Percentiles rank a stretch among this genome's conserved stretches.
phyloP scores from a whole-genome alignment of 2,797 vertebrate species.

The Takifugu ocellatus region DNA sequence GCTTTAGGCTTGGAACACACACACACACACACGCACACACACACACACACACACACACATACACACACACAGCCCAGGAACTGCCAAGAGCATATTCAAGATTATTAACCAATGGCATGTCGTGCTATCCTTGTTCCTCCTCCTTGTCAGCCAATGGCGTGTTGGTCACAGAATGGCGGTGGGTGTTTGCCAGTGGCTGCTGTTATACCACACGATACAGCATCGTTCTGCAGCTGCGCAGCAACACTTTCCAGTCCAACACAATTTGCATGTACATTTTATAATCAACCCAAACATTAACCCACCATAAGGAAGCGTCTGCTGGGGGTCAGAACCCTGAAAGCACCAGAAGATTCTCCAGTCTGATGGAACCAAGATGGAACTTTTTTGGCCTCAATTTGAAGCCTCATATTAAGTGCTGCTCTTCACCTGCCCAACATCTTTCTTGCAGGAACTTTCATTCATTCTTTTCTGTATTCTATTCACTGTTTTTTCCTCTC shows the following conservation, averaged over 20 bases:
- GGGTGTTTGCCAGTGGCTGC: slow-evolving; percentile 15
- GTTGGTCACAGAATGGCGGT: slow-evolving; percentile 22
- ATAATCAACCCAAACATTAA: too few species aligned
- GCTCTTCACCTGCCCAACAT: too few species aligned
- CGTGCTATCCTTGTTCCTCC: slow-evolving; percentile 23
- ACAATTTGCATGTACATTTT: too few species aligned
- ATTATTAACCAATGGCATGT: slow-evolving; percentile 47
- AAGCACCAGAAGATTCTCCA: too few species aligned
- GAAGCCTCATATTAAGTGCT: too few species aligned
- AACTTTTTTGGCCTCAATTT: too few species aligned
- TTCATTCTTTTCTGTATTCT: background rate
- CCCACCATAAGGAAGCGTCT: too few species aligned
- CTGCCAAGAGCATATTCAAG: slow-evolving; percentile 36
- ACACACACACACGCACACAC: slow-evolving; percentile 22
- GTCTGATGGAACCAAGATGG: too few species aligned
- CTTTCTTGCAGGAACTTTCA: too few species aligned
- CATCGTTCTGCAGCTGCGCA: too few species aligned
- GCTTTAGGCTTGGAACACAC: slow-evolving; percentile 57
- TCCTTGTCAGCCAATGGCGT: slow-evolving; percentile 24
- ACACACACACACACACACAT: slow-evolving; percentile 31
- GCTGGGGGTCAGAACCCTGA: too few species aligned
- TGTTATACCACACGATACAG: slow-evolving; percentile 10
- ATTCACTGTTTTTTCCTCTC: background rate
- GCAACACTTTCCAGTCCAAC: too few species aligned
- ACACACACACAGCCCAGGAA: slow-evolving; percentile 44